Evolutionary conservation across 2,888 invertebrate species (phyloP), one percentile per base, ranked within the genome.

Genomic region (Lasius platythorax): DNA sequence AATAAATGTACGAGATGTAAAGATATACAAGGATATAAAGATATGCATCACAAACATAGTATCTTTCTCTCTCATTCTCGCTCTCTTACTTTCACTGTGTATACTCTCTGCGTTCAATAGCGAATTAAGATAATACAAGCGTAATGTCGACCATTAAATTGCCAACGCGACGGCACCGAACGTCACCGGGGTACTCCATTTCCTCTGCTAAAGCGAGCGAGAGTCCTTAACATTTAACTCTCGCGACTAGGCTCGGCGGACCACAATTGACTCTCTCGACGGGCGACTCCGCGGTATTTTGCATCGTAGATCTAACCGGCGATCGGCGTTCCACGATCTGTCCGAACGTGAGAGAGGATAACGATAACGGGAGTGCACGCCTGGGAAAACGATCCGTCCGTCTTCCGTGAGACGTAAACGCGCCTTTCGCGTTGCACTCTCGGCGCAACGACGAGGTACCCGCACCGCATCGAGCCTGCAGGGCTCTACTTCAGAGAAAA

Each of bases 301-400:
- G 87, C 83, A 82, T 87, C 81, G 82, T 53, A 67, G 72, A 63
- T 64, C 63, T 72, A 82, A 56, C 74, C 61, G 53, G 72, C 76
- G 82, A 87, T 88, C 85, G 85, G 79, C 84, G 86, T 79, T 73
- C 85, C 50, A 79, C 90, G 88, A 89, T 89, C 90, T 88, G 82
- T 85, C 87, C 82, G 78, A 81, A 90, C 89, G 90, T 86, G 89
- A 90, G 90, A 90, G 90, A 90, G 90, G 90, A 90, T 90, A 90
- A 90, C 90, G 90, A 90, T 90, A 90, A 90, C 90, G 90, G 90
- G 90, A 90, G 90, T 90, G 90, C 90, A 87, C 90, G 90, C 89
- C 91, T 90, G 91, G 90, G 90, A 90, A 90, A 90, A 90, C 87
- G 90, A 90, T 90, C 87, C 89, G 87, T 89, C 84, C 89, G 89